Base-by-base conservation (phyloP, 2,888 invertebrate genomes). In the Lymantria dispar region DNA sequence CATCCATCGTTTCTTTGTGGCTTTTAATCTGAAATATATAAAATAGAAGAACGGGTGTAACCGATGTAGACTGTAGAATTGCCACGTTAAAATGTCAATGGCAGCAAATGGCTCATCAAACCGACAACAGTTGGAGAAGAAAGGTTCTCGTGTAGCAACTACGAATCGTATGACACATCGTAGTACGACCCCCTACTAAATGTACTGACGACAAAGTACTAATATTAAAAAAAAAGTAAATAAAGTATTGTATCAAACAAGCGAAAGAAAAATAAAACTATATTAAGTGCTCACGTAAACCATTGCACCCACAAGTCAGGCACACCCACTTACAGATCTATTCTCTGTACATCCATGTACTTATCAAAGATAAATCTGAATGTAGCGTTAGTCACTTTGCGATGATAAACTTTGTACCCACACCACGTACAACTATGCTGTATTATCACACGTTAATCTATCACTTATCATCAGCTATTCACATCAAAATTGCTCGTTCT, bases 321-420 rank as follows among this genome's bases (percentile, higher is more conserved):
- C 46, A 61, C 64, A 44, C 65, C 65, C 64, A 68, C 66, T 52
- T 49, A 9, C 56, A 45, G 56, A 60, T 61, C 67, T 52, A 57
- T 60, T 62, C 53, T 52, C 49, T 47, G 43, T 62, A 61, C 47
- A 47, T 66, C 64, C 51, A 52, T 54, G 55, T 43, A 55, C 50
- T 66, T 63, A 65, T 65, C 65, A 44, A 54, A 52, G 52, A 48
- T 60, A 64, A 68, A 67, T 64, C 62, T 57, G 62, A 52, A 39
- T 47, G 57, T 52, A 53, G 59, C 63, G 72, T 72, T 73, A 76
- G 70, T 76, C 78, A 76, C 68, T 66, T 74, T 64, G 50, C 47
- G 41, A 43, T 62, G 77, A 78, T 78, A 78, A 74, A 73, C 76
- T 70, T 61, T 60, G 66, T 64, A 71, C 74, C 65, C 66, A 54